A percentile compares a stretch with the other conserved stretches of the same genome.
Conservation (phyloP, 2,113 vertebrate genomes). For the Agelaius phoeniceus region DNA sequence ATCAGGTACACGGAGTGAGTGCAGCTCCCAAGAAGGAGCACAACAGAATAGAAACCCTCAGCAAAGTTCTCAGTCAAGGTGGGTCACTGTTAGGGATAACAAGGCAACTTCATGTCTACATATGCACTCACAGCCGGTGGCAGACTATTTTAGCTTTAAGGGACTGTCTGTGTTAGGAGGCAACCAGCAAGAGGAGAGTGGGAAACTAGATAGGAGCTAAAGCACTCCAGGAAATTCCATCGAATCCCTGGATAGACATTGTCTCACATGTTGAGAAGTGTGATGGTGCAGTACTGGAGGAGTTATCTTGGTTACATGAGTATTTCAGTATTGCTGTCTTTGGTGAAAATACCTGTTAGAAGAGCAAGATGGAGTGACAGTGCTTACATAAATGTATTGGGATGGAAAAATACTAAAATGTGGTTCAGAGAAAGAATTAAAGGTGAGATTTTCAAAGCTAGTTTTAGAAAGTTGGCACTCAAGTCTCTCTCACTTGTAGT, state of each 20-base stretch:
- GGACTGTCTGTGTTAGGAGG: neutral
- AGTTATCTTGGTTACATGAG: neutral
- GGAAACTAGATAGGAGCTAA: conserved; percentile 29
- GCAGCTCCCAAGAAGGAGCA: neutral
- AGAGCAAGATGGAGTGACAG: neutral
- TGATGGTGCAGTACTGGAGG: conserved; percentile 3
- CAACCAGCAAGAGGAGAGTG: conserved; percentile 8
- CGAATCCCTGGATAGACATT: neutral
- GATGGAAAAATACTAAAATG: neutral
- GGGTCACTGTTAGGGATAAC: neutral
- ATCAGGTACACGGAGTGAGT: neutral
- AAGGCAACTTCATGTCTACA: neutral
- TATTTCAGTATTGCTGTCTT: neutral
- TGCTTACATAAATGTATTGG: neutral
- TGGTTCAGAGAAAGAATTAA: neutral
- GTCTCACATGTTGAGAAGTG: conserved; percentile 25
- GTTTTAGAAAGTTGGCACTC: neutral
- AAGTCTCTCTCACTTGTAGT: neutral
- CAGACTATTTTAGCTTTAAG: conserved; percentile 23
- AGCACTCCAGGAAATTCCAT: conserved; percentile 37
- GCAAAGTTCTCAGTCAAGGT: neutral
- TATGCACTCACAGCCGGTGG: neutral
- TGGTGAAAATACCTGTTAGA: neutral
- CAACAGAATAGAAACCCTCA: neutral
- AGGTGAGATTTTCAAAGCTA: neutral